Base-by-base conservation (phyloP, 2,797 vertebrate genomes). In the Poliocrania exsul region DNA sequence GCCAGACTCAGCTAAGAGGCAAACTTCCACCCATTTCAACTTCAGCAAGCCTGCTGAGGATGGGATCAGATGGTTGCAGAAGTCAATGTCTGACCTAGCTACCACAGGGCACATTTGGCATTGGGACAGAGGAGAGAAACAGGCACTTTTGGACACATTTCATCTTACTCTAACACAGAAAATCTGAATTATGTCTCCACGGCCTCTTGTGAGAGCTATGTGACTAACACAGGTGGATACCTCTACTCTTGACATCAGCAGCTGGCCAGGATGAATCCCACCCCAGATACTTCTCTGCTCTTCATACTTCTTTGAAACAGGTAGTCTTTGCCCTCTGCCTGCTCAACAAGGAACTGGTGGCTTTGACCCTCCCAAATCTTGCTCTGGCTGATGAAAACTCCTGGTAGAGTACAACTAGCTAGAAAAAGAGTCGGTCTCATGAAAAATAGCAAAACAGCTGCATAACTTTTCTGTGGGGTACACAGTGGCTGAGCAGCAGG, bases 391-490 rank as follows among this genome's bases (percentile, higher is more conserved):
- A 58, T 47, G 88, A 50, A 50, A 80, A 71, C 38, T 93, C 67
- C 53, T 78, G 65, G 8, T 31, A 64, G 47, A 35, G 31, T 54
- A 69, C 25, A 78, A 44, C 37, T 50, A 87, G 23, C 11, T 81
- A 90, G 86, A 57, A 89, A 83, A 82, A 13, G 37, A 83, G 40
- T 53, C 3, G 5, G 15, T 61, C 71, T 60, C 7, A 2, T 86
- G 66, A 92, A 90, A 96, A 92, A 91, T 40, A 91, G 33, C 83
- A 70, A 57, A 89, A 94, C 65, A 94, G 79, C 84, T 93, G 69
- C 88, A 81, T 9, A 10, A 26, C 4, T 71, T 83, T 91, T 88
- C 69, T 75, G 21, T 78, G 33, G 54, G 60, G 69, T 94, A 26
- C 66, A 69, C 38, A 65, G 81, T 51, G 65, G 38, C 72, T 91